Percentiles rank a stretch among this genome's conserved stretches.
phyloP scores from a whole-genome alignment of 2,113 vertebrate genomes.

The Corydoras maculifer region DNA sequence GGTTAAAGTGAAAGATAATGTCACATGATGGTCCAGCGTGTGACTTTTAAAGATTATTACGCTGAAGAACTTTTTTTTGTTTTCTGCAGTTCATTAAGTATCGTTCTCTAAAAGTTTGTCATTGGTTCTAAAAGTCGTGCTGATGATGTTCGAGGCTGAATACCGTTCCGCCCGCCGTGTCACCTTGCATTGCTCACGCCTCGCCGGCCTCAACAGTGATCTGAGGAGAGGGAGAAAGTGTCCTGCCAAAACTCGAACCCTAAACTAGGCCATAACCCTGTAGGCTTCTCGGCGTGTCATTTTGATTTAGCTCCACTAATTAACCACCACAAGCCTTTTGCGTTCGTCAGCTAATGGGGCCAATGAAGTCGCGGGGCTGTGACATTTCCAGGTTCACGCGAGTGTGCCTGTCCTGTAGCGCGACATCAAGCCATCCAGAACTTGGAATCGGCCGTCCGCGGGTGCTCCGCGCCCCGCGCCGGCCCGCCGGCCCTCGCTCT shows the following conservation, averaged over 20 bases:
- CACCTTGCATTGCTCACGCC: conserved; percentile 22
- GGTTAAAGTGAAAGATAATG: too few relatives aligned
- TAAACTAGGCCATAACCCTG: conserved; percentile 40
- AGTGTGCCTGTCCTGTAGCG: conserved; percentile 26
- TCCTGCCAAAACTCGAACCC: conserved; percentile 23
- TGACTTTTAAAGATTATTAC: too few relatives aligned
- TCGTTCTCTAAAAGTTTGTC: too few relatives aligned
- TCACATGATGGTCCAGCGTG: too few relatives aligned
- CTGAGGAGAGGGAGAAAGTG: conserved; percentile 22
- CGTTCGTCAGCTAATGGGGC: conserved; percentile 27
- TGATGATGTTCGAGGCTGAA: not conserved
- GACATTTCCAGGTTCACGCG: conserved; percentile 30
- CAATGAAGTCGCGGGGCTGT: conserved; percentile 23
- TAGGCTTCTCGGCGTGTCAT: conserved; percentile 44
- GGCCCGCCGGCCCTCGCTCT: not conserved
- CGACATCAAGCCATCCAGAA: conserved; percentile 14
- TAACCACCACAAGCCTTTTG: conserved; percentile 33
- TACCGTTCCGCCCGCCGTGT: conserved; percentile 17
- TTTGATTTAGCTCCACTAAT: conserved; percentile 42
- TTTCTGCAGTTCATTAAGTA: too few relatives aligned
- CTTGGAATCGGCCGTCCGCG: conserved; percentile 3
- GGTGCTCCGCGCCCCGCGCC: conserved; percentile 7
- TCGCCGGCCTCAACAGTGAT: conserved; percentile 34
- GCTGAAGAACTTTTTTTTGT: too few relatives aligned
- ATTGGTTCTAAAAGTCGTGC: too few relatives aligned